Evolutionary conservation across 1,140 invertebrate species (phyloP), one percentile per base, ranked within the genome.

Genomic region (Sarcophaga bullata): DNA sequence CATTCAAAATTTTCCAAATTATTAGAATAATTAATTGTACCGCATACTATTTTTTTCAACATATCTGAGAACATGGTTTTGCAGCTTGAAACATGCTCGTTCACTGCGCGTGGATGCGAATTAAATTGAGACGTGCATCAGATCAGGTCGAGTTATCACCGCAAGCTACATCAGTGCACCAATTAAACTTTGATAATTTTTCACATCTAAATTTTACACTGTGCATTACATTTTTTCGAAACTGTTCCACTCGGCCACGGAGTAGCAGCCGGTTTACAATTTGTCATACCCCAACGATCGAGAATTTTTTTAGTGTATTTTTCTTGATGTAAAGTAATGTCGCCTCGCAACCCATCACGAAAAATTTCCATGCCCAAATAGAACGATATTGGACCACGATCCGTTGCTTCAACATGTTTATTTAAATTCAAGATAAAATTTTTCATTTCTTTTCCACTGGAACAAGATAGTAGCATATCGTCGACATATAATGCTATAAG

Each of bases 81-180:
- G 75, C 84, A 50, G 84, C 80, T 17, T 37, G 19, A 49, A 80
- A 80, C n/a, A n/a, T n/a, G n/a, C n/a, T n/a, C n/a, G 75, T 84
- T 80, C n/a, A 80, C 76, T 48, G 48, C 11, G 54, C 81, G 80
- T 8, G 82, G 80, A 50, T 83, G 58, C 13, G 50, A 46, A 58
- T 81, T 83, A 72, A 83, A 83, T 47, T 84, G 84, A 8, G 82
- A 86, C 85, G 84, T 85, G 88, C 8, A 85, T 13, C 17, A 91
- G 87, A 82, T 91, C 90, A 15, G 91, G 90, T 82, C 90, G 84
- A 8, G 90, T 90, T 47, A 80, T 86, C 0, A 84, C 52, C 0
- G 89, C 75, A 1, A 90, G n/a, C 73, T 90, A 91, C 73, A 91
- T 84, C 8, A 91, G 82, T 0, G 84, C 52, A 17, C 91, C 89